phyloP scores from a whole-genome alignment of 2,797 vertebrate species.

The Otus scops region DNA sequence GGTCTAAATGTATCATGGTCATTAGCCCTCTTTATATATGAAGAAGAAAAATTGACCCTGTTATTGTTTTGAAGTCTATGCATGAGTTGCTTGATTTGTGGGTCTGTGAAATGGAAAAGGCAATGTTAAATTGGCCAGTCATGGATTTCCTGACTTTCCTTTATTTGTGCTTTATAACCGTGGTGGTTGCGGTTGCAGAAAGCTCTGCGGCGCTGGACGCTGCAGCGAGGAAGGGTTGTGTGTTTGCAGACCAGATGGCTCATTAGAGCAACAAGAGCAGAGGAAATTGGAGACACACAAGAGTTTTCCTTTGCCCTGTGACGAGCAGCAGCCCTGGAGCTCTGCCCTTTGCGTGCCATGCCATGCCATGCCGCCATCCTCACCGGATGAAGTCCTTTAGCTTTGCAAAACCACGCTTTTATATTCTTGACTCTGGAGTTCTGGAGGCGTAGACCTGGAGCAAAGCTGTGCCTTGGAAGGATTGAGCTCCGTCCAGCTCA shows the following conservation, averaged over 20 bases:
- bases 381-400: neutral
- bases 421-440: neutral
- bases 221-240: neutral
- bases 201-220: neutral
- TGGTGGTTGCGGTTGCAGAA: neutral
- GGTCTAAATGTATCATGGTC: neutral
- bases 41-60: neutral
- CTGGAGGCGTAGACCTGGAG: neutral
- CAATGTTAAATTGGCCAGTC: accelerated
- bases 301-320: neutral
- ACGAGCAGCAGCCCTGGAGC: slow-evolving; percentile 9
- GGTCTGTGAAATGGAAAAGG: neutral
- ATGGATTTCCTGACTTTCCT: neutral
- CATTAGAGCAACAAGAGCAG: slow-evolving; percentile 35
- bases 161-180: accelerated
- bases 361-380: accelerated
- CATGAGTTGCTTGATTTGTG: neutral
- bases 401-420: neutral
- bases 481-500: neutral
- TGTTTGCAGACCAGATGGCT: slow-evolving; percentile 43
- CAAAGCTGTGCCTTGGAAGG: neutral
- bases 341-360: neutral
- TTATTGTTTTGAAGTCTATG: neutral
- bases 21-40: neutral
- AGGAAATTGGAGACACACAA: slow-evolving; percentile 30